Evolutionary conservation across 2,113 vertebrate genomes (phyloP).

Genomic region (Mobula birostris): DNA sequence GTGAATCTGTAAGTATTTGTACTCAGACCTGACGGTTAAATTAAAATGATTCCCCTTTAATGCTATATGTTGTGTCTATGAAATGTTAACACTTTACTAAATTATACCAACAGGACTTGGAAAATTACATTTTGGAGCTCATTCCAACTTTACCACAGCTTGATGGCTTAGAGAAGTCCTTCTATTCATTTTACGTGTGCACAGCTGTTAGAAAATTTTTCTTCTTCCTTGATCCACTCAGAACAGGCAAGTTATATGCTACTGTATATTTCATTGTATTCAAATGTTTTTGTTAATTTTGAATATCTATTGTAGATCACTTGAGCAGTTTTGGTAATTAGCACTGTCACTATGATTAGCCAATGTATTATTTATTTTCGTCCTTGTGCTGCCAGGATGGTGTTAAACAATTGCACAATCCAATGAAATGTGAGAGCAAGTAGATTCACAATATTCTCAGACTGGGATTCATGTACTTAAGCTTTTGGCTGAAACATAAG

Average conservation of each 20-base stretch:
- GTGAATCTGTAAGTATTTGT: conserved; percentile 80
- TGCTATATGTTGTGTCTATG: background rate
- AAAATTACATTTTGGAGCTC: conserved; percentile 97
- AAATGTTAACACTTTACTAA: background rate
- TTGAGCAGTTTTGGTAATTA: background rate
- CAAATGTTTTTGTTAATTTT: background rate
- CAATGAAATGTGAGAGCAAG: background rate
- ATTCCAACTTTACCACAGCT: conserved; percentile 94
- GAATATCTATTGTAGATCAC: no score
- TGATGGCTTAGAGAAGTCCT: conserved; percentile 94
- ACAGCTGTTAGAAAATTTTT: conserved; percentile 97
- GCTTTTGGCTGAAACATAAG: background rate
- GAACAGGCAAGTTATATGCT: conserved; percentile 66
- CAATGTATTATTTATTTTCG: background rate
- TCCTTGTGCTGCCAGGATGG: background rate
- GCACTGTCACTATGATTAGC: background rate
- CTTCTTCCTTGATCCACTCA: conserved; percentile 93
- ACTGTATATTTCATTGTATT: background rate
- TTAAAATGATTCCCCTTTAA: background rate
- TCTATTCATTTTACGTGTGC: conserved; percentile 97
- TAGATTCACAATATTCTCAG: background rate
- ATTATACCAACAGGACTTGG: conserved; percentile 70
- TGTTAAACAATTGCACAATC: background rate
- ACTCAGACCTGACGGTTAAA: background rate
- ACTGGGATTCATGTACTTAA: background rate